phyloP scores from a whole-genome alignment of 2,797 vertebrate genomes.

The Peromyscus aztecus region DNA sequence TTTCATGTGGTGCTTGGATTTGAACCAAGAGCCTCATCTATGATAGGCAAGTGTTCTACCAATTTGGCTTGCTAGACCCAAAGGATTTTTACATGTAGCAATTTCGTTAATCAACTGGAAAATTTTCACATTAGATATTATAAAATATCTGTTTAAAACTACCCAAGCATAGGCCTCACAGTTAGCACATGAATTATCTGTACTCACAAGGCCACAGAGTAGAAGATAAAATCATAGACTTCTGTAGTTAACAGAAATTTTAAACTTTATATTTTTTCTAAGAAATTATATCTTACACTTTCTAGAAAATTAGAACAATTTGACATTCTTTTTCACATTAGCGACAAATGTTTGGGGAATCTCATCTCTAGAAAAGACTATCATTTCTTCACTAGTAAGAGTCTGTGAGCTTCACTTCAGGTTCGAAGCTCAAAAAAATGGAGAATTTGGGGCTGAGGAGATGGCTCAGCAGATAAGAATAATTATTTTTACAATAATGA shows the following conservation, averaged over 20 bases:
- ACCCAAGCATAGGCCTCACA: not conserved
- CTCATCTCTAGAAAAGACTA: slow-evolving; percentile 3
- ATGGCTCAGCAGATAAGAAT: not conserved
- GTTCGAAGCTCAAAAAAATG: slow-evolving; percentile 36
- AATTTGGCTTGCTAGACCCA: not conserved
- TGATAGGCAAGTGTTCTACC: not conserved
- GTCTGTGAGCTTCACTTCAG: slow-evolving; percentile 32
- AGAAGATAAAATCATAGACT: slow-evolving; percentile 46
- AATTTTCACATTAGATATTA: not conserved
- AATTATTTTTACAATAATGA: not conserved
- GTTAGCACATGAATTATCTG: not conserved
- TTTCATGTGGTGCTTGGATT: not conserved
- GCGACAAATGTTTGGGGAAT: slow-evolving; percentile 19
- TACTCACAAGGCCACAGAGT: not conserved
- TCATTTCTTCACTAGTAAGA: slow-evolving; percentile 41
- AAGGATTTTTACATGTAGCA: not conserved
- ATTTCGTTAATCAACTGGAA: slow-evolving; percentile 1
- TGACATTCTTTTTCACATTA: slow-evolving; percentile 54
- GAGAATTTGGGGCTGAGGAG: not conserved
- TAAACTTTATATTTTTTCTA: slow-evolving; percentile 53
- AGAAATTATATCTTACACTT: slow-evolving; percentile 42
- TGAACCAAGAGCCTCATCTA: not conserved
- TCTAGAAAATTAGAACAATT: slow-evolving; percentile 62
- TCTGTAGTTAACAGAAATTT: not conserved
- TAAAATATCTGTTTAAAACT: not conserved